A percentile compares a stretch with the other conserved stretches of the same genome.
phyloP scores from a whole-genome alignment of 1,140 invertebrate genomes.

The Hestina assimilis region DNA sequence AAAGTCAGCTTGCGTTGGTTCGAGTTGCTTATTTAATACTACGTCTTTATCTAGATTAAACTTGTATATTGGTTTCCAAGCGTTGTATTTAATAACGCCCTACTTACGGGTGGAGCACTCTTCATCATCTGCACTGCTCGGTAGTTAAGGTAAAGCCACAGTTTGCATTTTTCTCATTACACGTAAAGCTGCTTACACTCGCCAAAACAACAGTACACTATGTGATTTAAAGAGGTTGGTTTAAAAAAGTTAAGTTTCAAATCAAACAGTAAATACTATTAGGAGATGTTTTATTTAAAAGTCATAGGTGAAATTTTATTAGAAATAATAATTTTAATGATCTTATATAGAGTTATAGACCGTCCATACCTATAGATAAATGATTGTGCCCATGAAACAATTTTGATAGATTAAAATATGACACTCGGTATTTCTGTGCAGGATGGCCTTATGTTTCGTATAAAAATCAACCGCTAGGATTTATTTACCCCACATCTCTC shows the following conservation, averaged over 20 bases:
- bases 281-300: no score
- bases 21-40: conserved; percentile 15
- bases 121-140: background rate
- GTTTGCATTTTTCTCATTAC: background rate
- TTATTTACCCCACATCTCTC: conserved; percentile 16
- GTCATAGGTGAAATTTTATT: no score
- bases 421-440: background rate
- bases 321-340: no score
- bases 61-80: conserved; percentile 15
- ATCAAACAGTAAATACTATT: no score
- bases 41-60: conserved; percentile 11
- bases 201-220: background rate
- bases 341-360: no score
- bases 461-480: conserved; percentile 7
- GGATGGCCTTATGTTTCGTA: conserved; percentile 8
- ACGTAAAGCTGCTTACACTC: background rate
- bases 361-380: background rate
- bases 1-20: background rate
- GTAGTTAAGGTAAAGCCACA: background rate
- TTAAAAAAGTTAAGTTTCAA: no score
- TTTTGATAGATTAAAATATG: background rate
- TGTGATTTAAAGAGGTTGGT: no score
- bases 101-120: conserved; percentile 6
- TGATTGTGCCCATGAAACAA: background rate
- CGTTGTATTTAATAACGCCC: conserved; percentile 10